phyloP scores from a whole-genome alignment of 2,888 invertebrate genomes.

The Pseudoips prasinana region DNA sequence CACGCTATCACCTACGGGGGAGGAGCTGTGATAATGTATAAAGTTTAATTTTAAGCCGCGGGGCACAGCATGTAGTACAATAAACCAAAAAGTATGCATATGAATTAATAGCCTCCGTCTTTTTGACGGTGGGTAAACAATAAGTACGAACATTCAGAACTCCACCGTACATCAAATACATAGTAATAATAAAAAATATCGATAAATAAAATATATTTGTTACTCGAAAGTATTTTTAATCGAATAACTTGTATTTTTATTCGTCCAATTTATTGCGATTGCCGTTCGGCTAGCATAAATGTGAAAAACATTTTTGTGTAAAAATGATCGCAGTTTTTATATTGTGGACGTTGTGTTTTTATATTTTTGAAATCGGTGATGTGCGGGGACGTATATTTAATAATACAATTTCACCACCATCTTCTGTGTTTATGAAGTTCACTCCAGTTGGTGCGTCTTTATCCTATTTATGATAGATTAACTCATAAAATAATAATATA shows the following conservation, averaged over 20 bases:
- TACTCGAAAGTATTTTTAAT: constrained; percentile 21
- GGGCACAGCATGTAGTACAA: too few relatives aligned
- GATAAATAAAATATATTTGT: constrained; percentile 17
- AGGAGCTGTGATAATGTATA: too few relatives aligned
- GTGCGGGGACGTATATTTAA: constrained; percentile 12
- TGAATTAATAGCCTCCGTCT: too few relatives aligned
- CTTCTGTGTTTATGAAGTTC: constrained; percentile 3
- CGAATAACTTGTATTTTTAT: constrained; percentile 39
- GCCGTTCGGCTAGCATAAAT: constrained; percentile 16
- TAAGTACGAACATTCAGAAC: too few relatives aligned
- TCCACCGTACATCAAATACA: too few relatives aligned
- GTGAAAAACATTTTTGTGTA: constrained; percentile 15
- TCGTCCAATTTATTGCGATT: constrained; percentile 34
- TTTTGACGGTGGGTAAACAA: too few relatives aligned
- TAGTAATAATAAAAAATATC: constrained; percentile 10
- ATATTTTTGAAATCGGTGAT: constrained; percentile 9
- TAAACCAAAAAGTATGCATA: too few relatives aligned
- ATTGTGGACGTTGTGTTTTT: constrained; percentile 17
- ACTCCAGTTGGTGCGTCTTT: constrained; percentile 3
- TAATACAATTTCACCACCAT: constrained; percentile 7
- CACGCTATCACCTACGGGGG: too few relatives aligned
- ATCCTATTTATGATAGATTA: too few relatives aligned
- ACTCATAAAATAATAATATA: too few relatives aligned
- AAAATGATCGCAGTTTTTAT: constrained; percentile 29
- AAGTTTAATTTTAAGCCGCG: too few relatives aligned